Base-by-base conservation (phyloP, 2,797 vertebrate species). In the Pantherophis alleghaniensis region DNA sequence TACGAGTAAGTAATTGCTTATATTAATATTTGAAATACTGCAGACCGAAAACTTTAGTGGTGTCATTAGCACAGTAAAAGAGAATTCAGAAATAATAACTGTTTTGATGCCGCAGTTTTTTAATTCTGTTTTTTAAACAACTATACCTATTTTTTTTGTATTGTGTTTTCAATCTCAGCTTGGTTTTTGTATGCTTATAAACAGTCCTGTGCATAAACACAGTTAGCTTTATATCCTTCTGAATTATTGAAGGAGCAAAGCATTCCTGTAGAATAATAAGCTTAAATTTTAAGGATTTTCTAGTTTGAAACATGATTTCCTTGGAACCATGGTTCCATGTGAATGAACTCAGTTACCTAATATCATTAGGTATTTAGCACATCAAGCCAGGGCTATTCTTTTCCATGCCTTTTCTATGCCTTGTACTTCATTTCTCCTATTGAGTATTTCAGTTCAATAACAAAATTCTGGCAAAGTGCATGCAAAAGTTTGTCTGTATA, bases 1-100 rank as follows among this genome's bases (percentile, higher is more conserved):
- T 99, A 94, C 96, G 99, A 97, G 99, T 99, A 97, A 99, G 98
- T 95, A 0, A 93, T 94, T 4, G 93, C 92, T 74, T 94, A 14
- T 83, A 47, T 47, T 83, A 83, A 20, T 47, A 47, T 47, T 42
- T 24, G 1, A 83, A 83, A 83, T 83, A 83, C 9, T n/a, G 59
- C 56, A 26, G 1, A 14, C 1, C 4, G 22, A 12, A 20, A 24
- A 91, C 32, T 94, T 1, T 69, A 89, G 42, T 86, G 92, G 6
- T 24, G 42, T 47, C 61, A 61, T 61, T 61, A 89, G 18, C 16
- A 10, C 28, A 32, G 9, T 22, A 59, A 13, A 22, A 86, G 20
- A 63, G 9, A 26, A 92, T 4, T 14, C 91, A 74, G 4, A 20
- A 91, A 28, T 90, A 51, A 22, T 10, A 2, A 28, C 7, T 92